These are phyloP conservation scores for Lasioglossum zephyrum DNA, from an alignment of 2,888 invertebrate species.

Conservation along the genomic window DNA sequence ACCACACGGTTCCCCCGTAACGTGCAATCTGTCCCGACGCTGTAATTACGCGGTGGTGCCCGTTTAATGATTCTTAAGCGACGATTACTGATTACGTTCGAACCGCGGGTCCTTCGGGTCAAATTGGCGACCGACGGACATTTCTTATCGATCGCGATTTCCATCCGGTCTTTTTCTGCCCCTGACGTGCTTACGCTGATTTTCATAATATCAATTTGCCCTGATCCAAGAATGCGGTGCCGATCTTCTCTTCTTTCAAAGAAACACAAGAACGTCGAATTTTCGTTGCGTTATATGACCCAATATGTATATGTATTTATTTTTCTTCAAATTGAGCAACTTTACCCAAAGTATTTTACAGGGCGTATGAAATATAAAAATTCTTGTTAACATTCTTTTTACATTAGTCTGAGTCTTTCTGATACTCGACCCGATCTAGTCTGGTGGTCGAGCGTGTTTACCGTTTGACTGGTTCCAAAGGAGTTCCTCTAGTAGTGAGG, in stretches of 20 bases:
- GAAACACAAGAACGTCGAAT: too few species aligned
- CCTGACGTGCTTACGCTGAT: not conserved
- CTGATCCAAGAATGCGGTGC: not conserved
- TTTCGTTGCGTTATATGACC: too few species aligned
- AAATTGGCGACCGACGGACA: constrained; percentile 37
- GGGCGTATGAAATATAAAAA: too few species aligned
- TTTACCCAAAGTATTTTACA: not conserved
- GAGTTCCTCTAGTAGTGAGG: too few species aligned
- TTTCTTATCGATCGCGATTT: constrained; percentile 36
- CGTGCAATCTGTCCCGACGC: constrained; percentile 56
- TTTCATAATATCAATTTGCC: constrained; percentile 1
- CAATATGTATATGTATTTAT: too few species aligned
- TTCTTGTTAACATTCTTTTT: too few species aligned
- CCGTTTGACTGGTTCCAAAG: too few species aligned
- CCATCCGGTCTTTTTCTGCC: not conserved
- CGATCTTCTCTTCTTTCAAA: not conserved
- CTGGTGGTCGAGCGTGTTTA: too few species aligned
- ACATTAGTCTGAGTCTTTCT: too few species aligned
- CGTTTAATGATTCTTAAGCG: constrained; percentile 59
- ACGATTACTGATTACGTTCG: constrained; percentile 54
- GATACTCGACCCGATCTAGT: too few species aligned
- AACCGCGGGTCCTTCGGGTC: constrained; percentile 41
- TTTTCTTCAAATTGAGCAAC: too few species aligned
- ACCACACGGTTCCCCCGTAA: constrained; percentile 32
- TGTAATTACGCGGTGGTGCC: constrained; percentile 50